Conservation (phyloP, 2,888 invertebrate genomes). For the Aethes cnicana region DNA sequence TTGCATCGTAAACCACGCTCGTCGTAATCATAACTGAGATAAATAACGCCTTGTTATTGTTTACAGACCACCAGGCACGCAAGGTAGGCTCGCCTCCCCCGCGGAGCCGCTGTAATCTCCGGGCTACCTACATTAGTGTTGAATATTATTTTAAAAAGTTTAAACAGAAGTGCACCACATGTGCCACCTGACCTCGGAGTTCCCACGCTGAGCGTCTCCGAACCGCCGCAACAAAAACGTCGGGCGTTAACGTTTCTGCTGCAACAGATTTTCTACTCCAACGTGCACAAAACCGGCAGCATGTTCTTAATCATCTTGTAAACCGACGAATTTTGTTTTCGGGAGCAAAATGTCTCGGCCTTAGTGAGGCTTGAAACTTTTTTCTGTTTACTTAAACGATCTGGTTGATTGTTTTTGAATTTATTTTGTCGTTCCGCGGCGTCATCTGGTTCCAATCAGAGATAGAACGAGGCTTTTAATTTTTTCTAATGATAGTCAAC, state of each 20-base stretch:
- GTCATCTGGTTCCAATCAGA: slow-evolving; percentile 81
- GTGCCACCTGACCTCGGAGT: slow-evolving; percentile 79
- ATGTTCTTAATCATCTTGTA: slow-evolving; percentile 35
- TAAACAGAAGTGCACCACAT: slow-evolving; percentile 76
- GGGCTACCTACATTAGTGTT: slow-evolving; percentile 62
- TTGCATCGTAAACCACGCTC: slow-evolving; percentile 51
- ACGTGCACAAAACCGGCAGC: slow-evolving; percentile 45
- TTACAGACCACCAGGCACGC: slow-evolving; percentile 67
- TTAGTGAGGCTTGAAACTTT: slow-evolving; percentile 69
- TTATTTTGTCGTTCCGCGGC: slow-evolving; percentile 71
- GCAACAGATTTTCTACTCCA: slow-evolving; percentile 47
- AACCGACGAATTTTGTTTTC: slow-evolving; percentile 58
- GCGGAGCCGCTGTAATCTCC: slow-evolving; percentile 59
- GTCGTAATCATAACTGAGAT: slow-evolving; percentile 65
- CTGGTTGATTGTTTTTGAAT: slow-evolving; percentile 82
- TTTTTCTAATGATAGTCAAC: slow-evolving; percentile 48
- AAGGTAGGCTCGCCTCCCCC: slow-evolving; percentile 61
- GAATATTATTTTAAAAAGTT: slow-evolving; percentile 77
- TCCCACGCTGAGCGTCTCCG: slow-evolving; percentile 70
- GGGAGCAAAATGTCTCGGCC: slow-evolving; percentile 70
- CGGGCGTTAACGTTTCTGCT: slow-evolving; percentile 56
- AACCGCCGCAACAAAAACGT: slow-evolving; percentile 64
- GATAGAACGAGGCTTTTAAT: slow-evolving; percentile 62
- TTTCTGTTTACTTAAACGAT: slow-evolving; percentile 79
- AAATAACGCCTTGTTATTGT: slow-evolving; percentile 70